These are phyloP conservation scores for human (Homo sapiens) DNA, from an alignment of 2,113 vertebrate genomes.

Conservation along the genomic window DNA sequence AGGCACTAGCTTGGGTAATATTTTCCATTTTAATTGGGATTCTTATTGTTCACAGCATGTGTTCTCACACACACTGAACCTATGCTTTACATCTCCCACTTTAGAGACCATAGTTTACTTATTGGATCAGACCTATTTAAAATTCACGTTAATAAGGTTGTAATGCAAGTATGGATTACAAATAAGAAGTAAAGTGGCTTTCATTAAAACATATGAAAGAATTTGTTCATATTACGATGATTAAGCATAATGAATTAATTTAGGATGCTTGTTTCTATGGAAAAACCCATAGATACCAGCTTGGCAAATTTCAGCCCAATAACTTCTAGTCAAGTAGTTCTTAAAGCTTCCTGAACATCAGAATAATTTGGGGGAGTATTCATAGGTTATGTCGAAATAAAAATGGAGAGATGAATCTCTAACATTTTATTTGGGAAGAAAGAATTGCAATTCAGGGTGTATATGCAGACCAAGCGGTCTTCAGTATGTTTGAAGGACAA, in stretches of 20 bases:
- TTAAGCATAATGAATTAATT: constrained; percentile 36
- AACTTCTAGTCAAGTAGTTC: neutral
- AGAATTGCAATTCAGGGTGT: neutral
- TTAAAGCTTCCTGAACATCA: neutral
- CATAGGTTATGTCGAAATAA: neutral
- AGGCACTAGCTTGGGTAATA: constrained; percentile 18
- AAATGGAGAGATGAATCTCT: neutral
- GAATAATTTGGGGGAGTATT: neutral
- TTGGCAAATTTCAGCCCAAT: neutral
- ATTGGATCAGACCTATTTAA: constrained; percentile 44
- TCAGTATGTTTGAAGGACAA: neutral
- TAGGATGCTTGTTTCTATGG: neutral
- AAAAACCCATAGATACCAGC: neutral
- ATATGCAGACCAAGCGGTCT: neutral
- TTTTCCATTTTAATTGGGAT: constrained; percentile 65
- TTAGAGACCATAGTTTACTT: constrained; percentile 17
- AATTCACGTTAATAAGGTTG: constrained; percentile 49
- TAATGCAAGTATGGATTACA: neutral
- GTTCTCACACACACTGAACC: neutral
- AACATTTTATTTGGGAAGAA: neutral
- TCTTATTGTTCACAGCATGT: constrained; percentile 43
- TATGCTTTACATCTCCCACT: neutral
- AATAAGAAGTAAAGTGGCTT: constrained; percentile 45
- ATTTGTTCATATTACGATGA: constrained; percentile 6
- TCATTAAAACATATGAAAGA: constrained; percentile 26